Evolutionary conservation across 2,888 invertebrate genomes (phyloP).

Genomic region (Stenchaetothrips biformis): DNA sequence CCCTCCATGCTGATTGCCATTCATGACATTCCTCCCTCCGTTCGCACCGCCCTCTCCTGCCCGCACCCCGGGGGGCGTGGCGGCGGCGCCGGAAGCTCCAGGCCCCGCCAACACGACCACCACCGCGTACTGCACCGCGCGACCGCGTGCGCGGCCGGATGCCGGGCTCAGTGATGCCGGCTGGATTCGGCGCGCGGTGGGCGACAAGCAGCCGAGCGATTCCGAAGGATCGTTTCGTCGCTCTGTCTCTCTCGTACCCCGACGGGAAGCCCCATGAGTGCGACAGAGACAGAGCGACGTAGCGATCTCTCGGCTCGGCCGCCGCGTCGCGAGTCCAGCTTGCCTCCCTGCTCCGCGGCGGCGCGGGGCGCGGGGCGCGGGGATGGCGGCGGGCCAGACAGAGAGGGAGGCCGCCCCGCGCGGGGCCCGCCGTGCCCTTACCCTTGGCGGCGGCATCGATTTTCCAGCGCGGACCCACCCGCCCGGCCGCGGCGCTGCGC

Average conservation of each 20-base stretch:
- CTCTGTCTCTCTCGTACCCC: too few species aligned
- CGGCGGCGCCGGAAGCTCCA: not conserved
- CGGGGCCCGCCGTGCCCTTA: slow-evolving; percentile 10
- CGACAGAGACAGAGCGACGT: too few species aligned
- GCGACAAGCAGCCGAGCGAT: too few species aligned
- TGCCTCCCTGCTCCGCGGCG: not conserved
- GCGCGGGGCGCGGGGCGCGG: not conserved
- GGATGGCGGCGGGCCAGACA: not conserved
- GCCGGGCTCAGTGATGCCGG: too few species aligned
- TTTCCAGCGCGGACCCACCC: not conserved
- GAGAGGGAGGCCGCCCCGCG: not conserved
- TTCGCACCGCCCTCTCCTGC: not conserved
- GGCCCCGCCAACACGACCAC: not conserved
- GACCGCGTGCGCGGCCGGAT: too few species aligned
- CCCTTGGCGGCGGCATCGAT: slow-evolving; percentile 17
- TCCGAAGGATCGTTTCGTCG: too few species aligned
- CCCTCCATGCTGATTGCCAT: not conserved
- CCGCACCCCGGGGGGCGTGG: not conserved
- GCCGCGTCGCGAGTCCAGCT: too few species aligned
- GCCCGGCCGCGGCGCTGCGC: not conserved
- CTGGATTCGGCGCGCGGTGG: too few species aligned
- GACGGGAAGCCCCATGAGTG: too few species aligned
- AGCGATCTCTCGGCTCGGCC: too few species aligned
- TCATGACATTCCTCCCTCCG: not conserved
- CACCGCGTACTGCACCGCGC: too few species aligned